Evolutionary conservation across 2,888 invertebrate species (phyloP).

Genomic region (Galeopsomyia nigrocyanea): DNA sequence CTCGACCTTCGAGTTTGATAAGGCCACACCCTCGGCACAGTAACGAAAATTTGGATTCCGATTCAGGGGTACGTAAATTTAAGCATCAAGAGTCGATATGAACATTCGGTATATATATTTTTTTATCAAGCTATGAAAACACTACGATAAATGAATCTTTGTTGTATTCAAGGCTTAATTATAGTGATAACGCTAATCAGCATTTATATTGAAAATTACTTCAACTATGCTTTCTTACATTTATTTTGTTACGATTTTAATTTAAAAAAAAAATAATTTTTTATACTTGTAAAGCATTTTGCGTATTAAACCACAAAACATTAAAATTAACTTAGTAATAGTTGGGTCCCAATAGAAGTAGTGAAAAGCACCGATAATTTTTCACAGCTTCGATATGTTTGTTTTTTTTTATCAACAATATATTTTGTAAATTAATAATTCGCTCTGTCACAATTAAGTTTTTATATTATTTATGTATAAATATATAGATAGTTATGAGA

Average conservation of each 20-base stretch:
- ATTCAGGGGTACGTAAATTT: conserved; percentile 63
- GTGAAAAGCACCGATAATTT: conserved; percentile 16
- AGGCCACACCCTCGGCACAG: conserved; percentile 60
- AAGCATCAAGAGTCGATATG: conserved; percentile 20
- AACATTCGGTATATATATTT: not conserved
- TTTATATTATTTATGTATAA: conserved; percentile 29
- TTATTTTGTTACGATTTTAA: not conserved
- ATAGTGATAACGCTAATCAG: conserved; percentile 2
- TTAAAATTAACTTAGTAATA: conserved; percentile 13
- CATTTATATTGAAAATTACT: conserved; percentile 15
- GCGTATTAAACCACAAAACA: not conserved
- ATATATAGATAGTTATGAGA: conserved; percentile 13
- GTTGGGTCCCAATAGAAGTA: conserved; percentile 16
- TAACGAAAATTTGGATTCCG: conserved; percentile 63
- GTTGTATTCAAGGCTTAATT: conserved; percentile 1
- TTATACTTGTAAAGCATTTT: conserved; percentile 18
- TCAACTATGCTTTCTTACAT: not conserved
- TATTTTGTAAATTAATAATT: conserved; percentile 3
- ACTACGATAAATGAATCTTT: conserved; percentile 14
- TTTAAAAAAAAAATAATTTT: conserved; percentile 4
- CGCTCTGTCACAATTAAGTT: conserved; percentile 19
- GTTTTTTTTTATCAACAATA: conserved; percentile 22
- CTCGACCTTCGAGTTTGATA: conserved; percentile 70
- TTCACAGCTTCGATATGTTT: conserved; percentile 19
- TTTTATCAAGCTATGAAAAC: conserved; percentile 8